Evolutionary conservation across 2,888 invertebrate genomes (phyloP).

Genomic region (Agrenia bidenticulata): DNA sequence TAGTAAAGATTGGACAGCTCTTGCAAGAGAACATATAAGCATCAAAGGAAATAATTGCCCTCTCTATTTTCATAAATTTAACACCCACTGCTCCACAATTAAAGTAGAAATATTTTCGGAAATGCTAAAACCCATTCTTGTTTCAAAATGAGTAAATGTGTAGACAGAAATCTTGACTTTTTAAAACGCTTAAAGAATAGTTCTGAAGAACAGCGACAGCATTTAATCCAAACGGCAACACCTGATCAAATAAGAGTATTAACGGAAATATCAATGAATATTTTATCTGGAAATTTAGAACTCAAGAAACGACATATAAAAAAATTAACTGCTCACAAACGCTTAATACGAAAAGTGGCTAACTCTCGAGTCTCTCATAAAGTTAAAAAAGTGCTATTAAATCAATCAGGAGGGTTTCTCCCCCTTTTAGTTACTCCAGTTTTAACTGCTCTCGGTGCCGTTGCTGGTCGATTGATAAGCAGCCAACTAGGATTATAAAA

Average conservation of each 20-base stretch:
- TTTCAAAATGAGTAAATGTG: constrained; percentile 22
- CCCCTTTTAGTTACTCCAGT: constrained; percentile 24
- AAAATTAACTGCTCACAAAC: neutral
- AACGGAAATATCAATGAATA: constrained; percentile 3
- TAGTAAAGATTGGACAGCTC: neutral
- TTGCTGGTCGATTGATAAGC: constrained; percentile 21
- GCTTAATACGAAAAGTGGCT: constrained; percentile 4
- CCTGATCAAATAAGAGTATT: constrained; percentile 24
- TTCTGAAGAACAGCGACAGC: neutral
- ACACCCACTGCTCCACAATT: constrained; percentile 19
- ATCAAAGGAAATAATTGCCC: constrained; percentile 3
- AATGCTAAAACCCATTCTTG: neutral
- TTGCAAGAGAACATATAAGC: neutral
- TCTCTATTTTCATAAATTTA: constrained; percentile 14
- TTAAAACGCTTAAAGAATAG: neutral
- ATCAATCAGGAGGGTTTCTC: constrained; percentile 6
- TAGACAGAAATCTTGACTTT: constrained; percentile 20
- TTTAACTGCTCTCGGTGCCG: constrained; percentile 19
- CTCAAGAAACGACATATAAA: neutral
- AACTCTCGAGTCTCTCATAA: constrained; percentile 6
- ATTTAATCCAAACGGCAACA: constrained; percentile 17
- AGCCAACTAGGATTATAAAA: constrained; percentile 12
- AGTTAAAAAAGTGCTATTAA: constrained; percentile 5
- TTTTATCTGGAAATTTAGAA: neutral
- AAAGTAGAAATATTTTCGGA: constrained; percentile 5